Conservation (phyloP, 1,140 invertebrate genomes). For the Neodiprion pinetum region DNA sequence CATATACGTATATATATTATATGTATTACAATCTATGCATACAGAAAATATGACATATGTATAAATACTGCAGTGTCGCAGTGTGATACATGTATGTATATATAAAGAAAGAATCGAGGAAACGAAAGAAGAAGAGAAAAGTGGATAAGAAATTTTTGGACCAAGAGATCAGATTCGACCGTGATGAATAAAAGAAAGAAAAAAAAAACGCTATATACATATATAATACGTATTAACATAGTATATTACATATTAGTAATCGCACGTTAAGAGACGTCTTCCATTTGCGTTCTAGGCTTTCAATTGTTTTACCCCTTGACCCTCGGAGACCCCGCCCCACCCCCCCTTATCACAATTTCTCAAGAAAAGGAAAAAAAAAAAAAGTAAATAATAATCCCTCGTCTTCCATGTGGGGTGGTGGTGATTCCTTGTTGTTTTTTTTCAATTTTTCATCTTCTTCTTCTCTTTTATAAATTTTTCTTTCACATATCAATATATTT, state of each 20-base stretch:
- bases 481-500: no score
- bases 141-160: background rate
- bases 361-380: slow-evolving; percentile 18
- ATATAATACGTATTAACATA: no score
- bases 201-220: no score
- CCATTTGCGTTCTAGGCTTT: background rate
- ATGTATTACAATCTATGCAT: no score
- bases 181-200: no score
- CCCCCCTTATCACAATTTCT: slow-evolving; percentile 13
- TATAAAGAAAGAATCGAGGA: background rate
- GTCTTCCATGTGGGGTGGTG: slow-evolving; percentile 23
- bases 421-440: background rate
- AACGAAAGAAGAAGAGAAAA: background rate
- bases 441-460: no score
- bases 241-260: background rate
- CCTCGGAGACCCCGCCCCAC: background rate
- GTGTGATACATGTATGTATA: background rate
- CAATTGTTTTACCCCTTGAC: background rate
- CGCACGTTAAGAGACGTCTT: background rate
- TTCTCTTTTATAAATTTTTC: no score
- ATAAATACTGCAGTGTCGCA: background rate
- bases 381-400: slow-evolving; percentile 12
- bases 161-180: background rate
- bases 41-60: background rate
- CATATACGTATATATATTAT: no score